Percentiles rank a stretch among this genome's conserved stretches.
Conservation (phyloP, 1,140 invertebrate species). For the Calliphora vicina region DNA sequence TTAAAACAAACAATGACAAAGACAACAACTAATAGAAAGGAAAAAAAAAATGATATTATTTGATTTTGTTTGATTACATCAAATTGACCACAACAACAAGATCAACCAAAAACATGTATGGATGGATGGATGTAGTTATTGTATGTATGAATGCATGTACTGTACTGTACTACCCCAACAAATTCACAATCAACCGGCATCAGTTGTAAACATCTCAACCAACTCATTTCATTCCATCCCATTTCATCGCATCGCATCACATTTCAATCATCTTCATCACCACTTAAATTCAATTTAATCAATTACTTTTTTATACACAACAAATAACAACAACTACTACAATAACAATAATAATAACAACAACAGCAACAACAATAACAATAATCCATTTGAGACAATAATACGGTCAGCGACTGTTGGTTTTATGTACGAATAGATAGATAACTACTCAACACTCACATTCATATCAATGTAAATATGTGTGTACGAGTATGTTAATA, state of each 20-base stretch:
- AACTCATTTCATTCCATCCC: not conserved
- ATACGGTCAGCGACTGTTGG: slow-evolving; percentile 13
- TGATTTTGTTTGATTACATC: not conserved
- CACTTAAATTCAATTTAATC: slow-evolving; percentile 35
- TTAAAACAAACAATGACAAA: too few relatives aligned
- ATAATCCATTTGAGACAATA: slow-evolving; percentile 24
- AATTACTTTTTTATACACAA: slow-evolving; percentile 15
- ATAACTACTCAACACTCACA: too few relatives aligned
- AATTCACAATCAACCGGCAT: not conserved
- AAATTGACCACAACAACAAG: not conserved
- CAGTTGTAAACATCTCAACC: slow-evolving; percentile 8
- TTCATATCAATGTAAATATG: too few relatives aligned
- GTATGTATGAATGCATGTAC: not conserved
- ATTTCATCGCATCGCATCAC: not conserved
- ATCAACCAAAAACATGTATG: not conserved
- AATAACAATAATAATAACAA: not conserved
- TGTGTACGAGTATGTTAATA: too few relatives aligned
- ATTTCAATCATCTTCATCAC: not conserved
- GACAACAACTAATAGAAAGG: too few relatives aligned
- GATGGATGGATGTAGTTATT: too few relatives aligned
- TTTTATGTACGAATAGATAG: not conserved
- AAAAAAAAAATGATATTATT: too few relatives aligned
- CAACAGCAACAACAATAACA: not conserved
- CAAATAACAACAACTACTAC: not conserved
- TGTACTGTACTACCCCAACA: not conserved